Evolutionary conservation across 2,113 vertebrate species (phyloP).

Genomic region (Zootoca vivipara): DNA sequence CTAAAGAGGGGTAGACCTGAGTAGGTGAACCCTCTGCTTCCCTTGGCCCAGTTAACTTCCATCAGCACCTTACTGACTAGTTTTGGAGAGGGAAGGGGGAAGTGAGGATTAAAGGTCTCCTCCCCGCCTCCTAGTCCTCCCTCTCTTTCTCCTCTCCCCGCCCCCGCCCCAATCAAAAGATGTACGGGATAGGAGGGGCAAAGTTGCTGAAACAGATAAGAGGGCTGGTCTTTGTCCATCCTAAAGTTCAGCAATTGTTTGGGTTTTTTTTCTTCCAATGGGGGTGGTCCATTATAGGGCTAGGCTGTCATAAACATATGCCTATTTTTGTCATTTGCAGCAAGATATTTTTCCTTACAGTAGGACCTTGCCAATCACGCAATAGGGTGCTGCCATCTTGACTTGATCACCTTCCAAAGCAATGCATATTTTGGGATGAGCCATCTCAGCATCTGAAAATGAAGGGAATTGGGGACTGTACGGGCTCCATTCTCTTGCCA

Average conservation of each 20-base stretch:
- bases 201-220: neutral
- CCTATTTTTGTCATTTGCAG: neutral
- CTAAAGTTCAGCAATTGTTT: neutral
- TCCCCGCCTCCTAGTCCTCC: neutral
- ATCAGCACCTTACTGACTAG: constrained; percentile 21
- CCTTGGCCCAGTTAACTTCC: neutral
- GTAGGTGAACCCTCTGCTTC: neutral
- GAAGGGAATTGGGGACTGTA: neutral
- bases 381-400: neutral
- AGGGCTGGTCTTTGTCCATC: neutral
- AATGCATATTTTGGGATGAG: neutral
- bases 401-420: neutral
- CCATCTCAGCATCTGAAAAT: neutral
- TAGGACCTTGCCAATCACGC: neutral
- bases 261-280: neutral
- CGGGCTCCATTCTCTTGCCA: neutral
- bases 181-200: neutral
- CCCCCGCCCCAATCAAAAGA: neutral
- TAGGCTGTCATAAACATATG: neutral
- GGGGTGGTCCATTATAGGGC: neutral
- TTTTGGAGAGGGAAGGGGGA: neutral
- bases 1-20: neutral
- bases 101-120: neutral
- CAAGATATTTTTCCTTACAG: neutral
- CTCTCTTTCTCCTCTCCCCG: neutral